These are phyloP conservation scores for Steinernema hermaphroditum DNA, from an alignment of 2,888 invertebrate genomes.

Conservation along the genomic window DNA sequence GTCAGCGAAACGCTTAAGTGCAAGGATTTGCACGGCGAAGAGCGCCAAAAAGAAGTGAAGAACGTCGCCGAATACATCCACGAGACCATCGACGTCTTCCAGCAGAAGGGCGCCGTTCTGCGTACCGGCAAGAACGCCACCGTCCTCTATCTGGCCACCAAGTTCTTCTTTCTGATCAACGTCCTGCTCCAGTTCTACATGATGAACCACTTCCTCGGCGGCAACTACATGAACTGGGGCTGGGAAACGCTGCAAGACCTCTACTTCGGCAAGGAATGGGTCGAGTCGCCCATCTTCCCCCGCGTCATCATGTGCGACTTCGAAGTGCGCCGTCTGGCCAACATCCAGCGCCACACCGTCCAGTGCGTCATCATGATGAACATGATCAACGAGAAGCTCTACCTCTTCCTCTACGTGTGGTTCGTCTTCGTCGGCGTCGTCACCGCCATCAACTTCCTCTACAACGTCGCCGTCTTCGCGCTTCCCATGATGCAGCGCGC, in stretches of 20 bases:
- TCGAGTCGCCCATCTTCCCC: conserved; percentile 68
- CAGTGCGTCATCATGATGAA: conserved; percentile 48
- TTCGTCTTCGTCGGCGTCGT: conserved; percentile 48
- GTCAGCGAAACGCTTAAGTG: conserved; percentile 45
- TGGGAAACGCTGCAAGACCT: conserved; percentile 45
- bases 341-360: conserved; percentile 53
- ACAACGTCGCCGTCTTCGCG: conserved; percentile 47
- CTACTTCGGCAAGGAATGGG: conserved; percentile 60
- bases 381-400: conserved; percentile 37
- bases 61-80: conserved; percentile 49
- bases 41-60: conserved; percentile 50
- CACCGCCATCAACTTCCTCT: conserved; percentile 57
- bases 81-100: conserved; percentile 49
- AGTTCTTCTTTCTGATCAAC: conserved; percentile 67
- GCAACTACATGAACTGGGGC: conserved; percentile 57
- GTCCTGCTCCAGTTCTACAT: conserved; percentile 67
- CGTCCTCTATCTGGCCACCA: conserved; percentile 67
- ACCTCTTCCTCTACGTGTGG: conserved; percentile 56
- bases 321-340: conserved; percentile 50
- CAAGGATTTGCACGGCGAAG: conserved; percentile 41
- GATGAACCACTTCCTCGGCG: conserved; percentile 67
- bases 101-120: conserved; percentile 30
- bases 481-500: conserved; percentile 47
- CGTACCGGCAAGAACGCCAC: conserved; percentile 59
- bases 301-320: conserved; percentile 68